Evolutionary conservation across 92 coral and sea anemone genomes (phyloP), one percentile per base, ranked within the genome.

Genomic region (Epizoanthus illoricatus): DNA sequence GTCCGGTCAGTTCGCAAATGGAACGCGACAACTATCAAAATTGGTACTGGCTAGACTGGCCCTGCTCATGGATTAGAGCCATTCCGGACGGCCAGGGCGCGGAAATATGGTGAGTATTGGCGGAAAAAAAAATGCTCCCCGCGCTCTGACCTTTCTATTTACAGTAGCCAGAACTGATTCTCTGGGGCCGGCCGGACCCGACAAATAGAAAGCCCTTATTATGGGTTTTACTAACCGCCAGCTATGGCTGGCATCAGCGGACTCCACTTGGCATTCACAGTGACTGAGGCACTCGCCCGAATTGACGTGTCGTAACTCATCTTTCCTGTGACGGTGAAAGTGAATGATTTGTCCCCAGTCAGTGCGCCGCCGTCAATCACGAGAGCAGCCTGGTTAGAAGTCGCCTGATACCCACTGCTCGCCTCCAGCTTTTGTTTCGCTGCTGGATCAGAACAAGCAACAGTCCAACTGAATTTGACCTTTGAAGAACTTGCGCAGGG

Each of bases 241-340:
- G 73, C 75, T 21, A 87, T 87, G 13, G 73, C 85, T 0, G 90
- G 73, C 23, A 43, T 28, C 16, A 87, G 84, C 1, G 90, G 90
- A 64, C 81, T 87, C 59, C 80, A 39, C n/a, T 59, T 24, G 12
- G 84, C 87, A 63, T 43, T 80, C 60, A 87, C 73, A 74, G 5
- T 43, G 20, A 71, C 19, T 24, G 88, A 62, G 40, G 69, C 74
- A 16, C 52, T 17, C 28, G 80, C 75, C 63, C 78, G 67, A 23
- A 74, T 68, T 45, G 59, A 65, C 33, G 87, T 73, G 71, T 73
- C 52, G 56, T 84, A 84, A 28, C 73, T 83, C 90, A 87, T 83
- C 47, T 81, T 76, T 41, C 54, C 90, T 3, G 81, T 74, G 58
- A 84, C 87, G 55, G 71, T 84, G 59, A 87, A 84, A 12, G 36